A percentile compares a stretch with the other conserved stretches of the same genome.
phyloP scores from a whole-genome alignment of 2,797 vertebrate species.

The Hyperoplus immaculatus region DNA sequence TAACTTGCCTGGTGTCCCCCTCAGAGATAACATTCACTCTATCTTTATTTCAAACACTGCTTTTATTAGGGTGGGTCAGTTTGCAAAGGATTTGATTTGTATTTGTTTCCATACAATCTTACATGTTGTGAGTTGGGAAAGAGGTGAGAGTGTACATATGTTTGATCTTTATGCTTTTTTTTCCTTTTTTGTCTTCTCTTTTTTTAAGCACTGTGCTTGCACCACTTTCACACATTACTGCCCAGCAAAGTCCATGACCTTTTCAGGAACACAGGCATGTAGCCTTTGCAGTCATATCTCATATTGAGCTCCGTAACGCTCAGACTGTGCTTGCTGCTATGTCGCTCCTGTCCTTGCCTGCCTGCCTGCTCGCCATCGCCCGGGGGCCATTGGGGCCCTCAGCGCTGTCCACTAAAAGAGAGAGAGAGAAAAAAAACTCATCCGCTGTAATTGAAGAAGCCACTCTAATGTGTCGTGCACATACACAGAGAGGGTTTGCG shows the following conservation, averaged over 20 bases:
- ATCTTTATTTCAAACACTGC: background rate
- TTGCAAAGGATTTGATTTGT: background rate
- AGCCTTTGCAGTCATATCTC: conserved; percentile 86
- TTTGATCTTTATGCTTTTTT: conserved; percentile 55
- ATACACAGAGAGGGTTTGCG: conserved; percentile 56
- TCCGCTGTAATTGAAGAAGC: conserved; percentile 86
- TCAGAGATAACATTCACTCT: conserved; percentile 1
- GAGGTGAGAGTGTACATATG: conserved; percentile 24
- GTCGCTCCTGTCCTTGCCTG: conserved; percentile 77
- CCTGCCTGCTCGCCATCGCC: conserved; percentile 74
- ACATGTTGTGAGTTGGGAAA: conserved; percentile 10
- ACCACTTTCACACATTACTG: conserved; percentile 85
- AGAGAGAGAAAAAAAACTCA: conserved; percentile 58
- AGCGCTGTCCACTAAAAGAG: conserved; percentile 80
- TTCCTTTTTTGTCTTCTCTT: background rate
- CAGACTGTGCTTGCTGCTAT: conserved; percentile 69
- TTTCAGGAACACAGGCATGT: conserved; percentile 83
- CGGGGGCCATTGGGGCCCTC: conserved; percentile 75
- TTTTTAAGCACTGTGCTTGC: conserved; percentile 70
- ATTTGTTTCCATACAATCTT: conserved; percentile 23
- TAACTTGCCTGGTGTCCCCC: background rate
- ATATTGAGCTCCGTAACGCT: conserved; percentile 85
- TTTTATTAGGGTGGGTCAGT: background rate
- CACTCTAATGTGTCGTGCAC: conserved; percentile 82
- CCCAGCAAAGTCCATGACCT: conserved; percentile 84